Percentiles rank a stretch among this genome's conserved stretches.
Evolutionary conservation across 2,888 invertebrate genomes (phyloP).

Genomic region (Nycteola revayana): DNA sequence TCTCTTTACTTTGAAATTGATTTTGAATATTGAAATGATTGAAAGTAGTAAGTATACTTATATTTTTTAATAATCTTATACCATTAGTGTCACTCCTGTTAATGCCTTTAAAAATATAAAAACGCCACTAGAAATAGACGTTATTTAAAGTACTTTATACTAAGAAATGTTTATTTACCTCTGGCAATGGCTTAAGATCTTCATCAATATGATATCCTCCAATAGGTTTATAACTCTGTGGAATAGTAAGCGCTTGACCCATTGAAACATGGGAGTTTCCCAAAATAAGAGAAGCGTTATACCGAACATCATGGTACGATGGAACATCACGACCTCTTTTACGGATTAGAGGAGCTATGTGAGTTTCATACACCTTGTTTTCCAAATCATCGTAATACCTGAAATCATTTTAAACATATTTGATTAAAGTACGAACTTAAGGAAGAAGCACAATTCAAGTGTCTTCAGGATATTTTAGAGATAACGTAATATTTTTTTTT

Average conservation of each 20-base stretch:
- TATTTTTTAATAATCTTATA: no score
- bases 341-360: conserved; percentile 30
- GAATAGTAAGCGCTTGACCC: conserved; percentile 36
- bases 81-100: no score
- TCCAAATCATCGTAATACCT: conserved; percentile 25
- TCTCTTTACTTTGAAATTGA: no score
- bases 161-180: conserved; percentile 34
- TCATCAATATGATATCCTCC: conserved; percentile 50
- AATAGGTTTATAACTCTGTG: conserved; percentile 42
- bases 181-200: conserved; percentile 38
- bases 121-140: no score
- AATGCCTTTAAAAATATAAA: no score
- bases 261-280: conserved; percentile 44
- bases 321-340: conserved; percentile 36
- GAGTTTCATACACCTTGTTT: conserved; percentile 24
- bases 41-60: no score
- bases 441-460: no score
- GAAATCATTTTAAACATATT: background rate
- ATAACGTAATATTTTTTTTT: no score
- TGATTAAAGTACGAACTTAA: no score
- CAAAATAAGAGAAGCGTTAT: conserved; percentile 44
- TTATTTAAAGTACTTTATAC: no score
- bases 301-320: conserved; percentile 27
- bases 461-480: no score
- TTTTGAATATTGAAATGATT: no score